Evolutionary conservation across 2,797 vertebrate genomes (phyloP).

Genomic region (Tragopan temminckii): DNA sequence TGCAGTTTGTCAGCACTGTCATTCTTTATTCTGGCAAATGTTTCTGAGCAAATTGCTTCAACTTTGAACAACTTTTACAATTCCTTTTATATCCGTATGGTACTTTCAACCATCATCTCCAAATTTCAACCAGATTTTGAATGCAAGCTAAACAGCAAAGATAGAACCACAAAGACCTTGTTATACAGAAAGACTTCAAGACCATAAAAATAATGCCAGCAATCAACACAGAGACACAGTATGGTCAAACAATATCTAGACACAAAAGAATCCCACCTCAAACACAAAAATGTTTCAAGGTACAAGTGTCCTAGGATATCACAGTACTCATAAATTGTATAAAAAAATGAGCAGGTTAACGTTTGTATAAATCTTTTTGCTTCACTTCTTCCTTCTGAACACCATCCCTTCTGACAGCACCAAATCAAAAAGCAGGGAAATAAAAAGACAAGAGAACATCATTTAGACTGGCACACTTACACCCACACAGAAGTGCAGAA

Average conservation of each 20-base stretch:
- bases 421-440: slow-evolving; percentile 23
- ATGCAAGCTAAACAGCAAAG: slow-evolving; percentile 3
- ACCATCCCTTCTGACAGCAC: neutral
- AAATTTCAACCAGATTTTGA: slow-evolving; percentile 25
- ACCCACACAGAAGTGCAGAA: neutral
- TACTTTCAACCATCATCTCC: neutral
- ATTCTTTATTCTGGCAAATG: neutral
- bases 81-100: neutral
- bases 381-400: slow-evolving; percentile 9
- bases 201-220: neutral
- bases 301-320: neutral
- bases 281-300: neutral
- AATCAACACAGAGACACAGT: neutral
- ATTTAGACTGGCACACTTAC: neutral
- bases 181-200: neutral
- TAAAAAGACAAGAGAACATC: neutral
- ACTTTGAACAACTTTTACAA: neutral
- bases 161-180: neutral
- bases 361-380: neutral
- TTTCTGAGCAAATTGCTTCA: neutral
- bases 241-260: neutral
- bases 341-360: neutral
- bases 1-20: neutral
- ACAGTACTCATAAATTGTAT: neutral
- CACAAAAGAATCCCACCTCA: slow-evolving; percentile 1